Percentiles rank a stretch among this genome's conserved stretches.
Evolutionary conservation across 2,797 vertebrate genomes (phyloP).

Genomic region (Cuculus canorus): DNA sequence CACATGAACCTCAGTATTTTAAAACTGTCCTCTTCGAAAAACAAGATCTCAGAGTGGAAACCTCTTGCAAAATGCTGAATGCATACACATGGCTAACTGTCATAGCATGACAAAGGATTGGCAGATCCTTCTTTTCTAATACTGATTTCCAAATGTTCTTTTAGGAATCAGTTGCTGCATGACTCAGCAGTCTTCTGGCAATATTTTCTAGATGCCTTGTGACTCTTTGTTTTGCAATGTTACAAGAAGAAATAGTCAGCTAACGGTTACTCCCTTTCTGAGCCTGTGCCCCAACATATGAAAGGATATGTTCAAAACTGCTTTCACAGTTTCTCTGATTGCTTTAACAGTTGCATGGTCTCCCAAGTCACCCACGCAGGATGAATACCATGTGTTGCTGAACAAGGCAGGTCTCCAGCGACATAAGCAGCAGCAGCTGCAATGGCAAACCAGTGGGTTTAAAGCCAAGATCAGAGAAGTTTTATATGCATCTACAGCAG

Average conservation of each 20-base stretch:
- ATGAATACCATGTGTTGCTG: not conserved
- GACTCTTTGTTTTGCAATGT: conserved; percentile 23
- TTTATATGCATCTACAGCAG: not conserved
- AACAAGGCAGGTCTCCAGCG: not conserved
- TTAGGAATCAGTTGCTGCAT: conserved; percentile 11
- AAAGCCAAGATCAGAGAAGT: not conserved
- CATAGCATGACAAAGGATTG: not conserved
- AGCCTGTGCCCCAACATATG: not conserved
- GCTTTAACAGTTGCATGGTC: not conserved
- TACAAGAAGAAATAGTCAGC: not conserved
- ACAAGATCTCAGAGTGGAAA: not conserved
- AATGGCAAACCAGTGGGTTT: not conserved
- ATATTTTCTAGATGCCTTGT: not conserved
- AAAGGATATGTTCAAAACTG: not conserved
- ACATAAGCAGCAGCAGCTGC: conserved; percentile 25
- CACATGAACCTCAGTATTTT: conserved; percentile 19
- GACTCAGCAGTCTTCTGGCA: conserved; percentile 64
- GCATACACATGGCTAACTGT: not conserved
- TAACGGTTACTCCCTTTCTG: not conserved
- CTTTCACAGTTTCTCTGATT: conserved; percentile 1
- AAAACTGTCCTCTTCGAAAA: conserved; percentile 1
- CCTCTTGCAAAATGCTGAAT: conserved; percentile 8
- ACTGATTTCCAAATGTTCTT: conserved; percentile 51
- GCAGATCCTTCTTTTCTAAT: not conserved
- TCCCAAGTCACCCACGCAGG: not conserved